Conservation (phyloP, 1,140 invertebrate species). For the Monomorium pharaonis region DNA sequence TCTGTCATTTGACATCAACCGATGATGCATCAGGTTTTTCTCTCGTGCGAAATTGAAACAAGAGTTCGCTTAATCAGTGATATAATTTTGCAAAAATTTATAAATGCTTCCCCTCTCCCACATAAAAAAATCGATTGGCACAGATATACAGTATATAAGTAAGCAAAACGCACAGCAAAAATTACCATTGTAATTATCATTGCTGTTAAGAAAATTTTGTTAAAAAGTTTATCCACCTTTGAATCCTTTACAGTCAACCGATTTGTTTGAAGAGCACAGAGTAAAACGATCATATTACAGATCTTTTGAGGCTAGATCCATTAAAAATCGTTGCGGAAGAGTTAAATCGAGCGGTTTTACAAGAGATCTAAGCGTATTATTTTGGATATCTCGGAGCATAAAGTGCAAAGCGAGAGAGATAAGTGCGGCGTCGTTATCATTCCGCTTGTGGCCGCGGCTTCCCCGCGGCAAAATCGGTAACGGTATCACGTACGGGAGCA, state of each 20-base stretch:
- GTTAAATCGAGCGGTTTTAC: background rate
- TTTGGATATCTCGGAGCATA: background rate
- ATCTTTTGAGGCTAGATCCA: background rate
- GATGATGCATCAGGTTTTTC: background rate
- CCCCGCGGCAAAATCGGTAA: conserved; percentile 69
- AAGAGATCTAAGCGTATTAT: background rate
- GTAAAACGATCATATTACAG: background rate
- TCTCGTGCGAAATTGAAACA: background rate
- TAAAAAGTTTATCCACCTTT: too few species aligned
- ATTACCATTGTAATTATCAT: too few species aligned
- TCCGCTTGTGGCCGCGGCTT: conserved; percentile 62
- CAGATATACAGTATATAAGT: background rate
- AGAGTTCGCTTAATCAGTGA: background rate
- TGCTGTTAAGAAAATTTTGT: too few species aligned
- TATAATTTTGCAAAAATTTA: background rate
- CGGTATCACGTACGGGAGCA: conserved; percentile 73
- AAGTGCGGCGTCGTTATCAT: conserved; percentile 69
- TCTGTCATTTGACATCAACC: background rate
- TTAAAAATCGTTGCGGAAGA: background rate
- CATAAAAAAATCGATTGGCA: background rate
- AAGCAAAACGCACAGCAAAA: too few species aligned
- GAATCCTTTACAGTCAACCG: too few species aligned
- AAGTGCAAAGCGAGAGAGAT: background rate
- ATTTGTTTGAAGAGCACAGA: background rate
- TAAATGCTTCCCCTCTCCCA: background rate